Base-by-base conservation (phyloP, 35 echinoderm and acorn worm species). In the Stichopus chloronotus region DNA sequence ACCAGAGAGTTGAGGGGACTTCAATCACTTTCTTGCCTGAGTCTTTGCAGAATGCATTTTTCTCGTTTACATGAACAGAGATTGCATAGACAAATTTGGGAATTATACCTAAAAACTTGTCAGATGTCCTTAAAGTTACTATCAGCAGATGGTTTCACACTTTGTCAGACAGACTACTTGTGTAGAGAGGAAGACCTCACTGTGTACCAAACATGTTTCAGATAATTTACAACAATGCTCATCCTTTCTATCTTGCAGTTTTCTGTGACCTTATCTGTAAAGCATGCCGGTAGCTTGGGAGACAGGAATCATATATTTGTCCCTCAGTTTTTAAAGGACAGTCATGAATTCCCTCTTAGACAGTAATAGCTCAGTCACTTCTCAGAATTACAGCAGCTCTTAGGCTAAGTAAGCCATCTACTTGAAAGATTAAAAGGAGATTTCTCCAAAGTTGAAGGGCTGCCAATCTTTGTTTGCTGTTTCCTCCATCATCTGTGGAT, bases 401-500 rank as follows among this genome's bases (percentile, higher is more conserved):
- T 74, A 20, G 69, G 17, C 6, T 74, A 74, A 74, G 69, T 74
- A 74, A 20, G 12, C 19, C 22, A 16, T 74, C 69, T 74, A 65
- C 61, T 74, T n/a, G 69, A 20, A 74, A 74, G 69, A 74, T 74
- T 74, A 74, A n/a, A 74, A 20, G 69, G 69, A 74, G 69, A 74
- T 14, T 74, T 19, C 69, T 19, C 4, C 17, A 43, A 74, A 74
- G 69, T 2, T n/a, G 69, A 74, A n/a, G 69, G 69, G 69, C 19
- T 74, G 69, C 69, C 69, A 19, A 14, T n/a, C 22, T 74, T 7
- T n/a, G 69, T 74, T 14, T 74, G 69, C 22, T 74, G 69, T 61
- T 74, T 74, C 7, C 3, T 74, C 22, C 22, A 20, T 74, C 69
- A 74, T 74, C 13, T 74, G 22, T 21, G 22, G 69, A n/a, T n/a